phyloP scores from a whole-genome alignment of 2,888 invertebrate species.

The Periphyllus acericola region DNA sequence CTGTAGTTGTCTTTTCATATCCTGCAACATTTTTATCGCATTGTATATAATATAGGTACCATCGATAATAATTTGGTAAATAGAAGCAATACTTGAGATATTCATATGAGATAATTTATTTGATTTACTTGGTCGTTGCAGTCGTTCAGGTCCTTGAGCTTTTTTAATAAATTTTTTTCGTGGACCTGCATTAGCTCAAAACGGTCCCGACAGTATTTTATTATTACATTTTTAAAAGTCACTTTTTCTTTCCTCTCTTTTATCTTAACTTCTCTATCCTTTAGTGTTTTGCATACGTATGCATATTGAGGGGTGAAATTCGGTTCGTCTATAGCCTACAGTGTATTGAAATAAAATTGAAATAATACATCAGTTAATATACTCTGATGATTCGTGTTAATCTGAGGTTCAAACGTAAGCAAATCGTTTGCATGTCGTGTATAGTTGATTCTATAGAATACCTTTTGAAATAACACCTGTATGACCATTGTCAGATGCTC shows the following conservation, averaged over 20 bases:
- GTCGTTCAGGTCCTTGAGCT: fast-evolving
- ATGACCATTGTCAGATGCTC: neutral
- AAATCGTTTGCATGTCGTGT: no score
- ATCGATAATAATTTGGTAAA: no score
- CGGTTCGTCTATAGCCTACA: neutral
- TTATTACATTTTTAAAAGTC: neutral
- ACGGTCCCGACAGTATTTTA: neutral
- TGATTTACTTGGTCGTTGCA: neutral
- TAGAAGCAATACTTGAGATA: no score
- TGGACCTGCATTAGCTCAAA: neutral
- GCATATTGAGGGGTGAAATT: neutral
- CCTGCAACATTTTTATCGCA: neutral
- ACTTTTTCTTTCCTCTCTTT: neutral
- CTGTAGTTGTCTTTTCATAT: neutral
- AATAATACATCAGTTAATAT: neutral
- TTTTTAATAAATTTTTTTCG: neutral
- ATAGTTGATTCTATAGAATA: neutral
- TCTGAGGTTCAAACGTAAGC: no score
- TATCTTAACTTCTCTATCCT: neutral
- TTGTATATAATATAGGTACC: no score
- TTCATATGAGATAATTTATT: no score
- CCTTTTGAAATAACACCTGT: neutral
- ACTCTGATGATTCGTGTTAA: neutral
- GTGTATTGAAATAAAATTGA: neutral
- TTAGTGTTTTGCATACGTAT: neutral